Evolutionary conservation across 2,113 vertebrate species (phyloP).

Genomic region (Cynocephalus volans): DNA sequence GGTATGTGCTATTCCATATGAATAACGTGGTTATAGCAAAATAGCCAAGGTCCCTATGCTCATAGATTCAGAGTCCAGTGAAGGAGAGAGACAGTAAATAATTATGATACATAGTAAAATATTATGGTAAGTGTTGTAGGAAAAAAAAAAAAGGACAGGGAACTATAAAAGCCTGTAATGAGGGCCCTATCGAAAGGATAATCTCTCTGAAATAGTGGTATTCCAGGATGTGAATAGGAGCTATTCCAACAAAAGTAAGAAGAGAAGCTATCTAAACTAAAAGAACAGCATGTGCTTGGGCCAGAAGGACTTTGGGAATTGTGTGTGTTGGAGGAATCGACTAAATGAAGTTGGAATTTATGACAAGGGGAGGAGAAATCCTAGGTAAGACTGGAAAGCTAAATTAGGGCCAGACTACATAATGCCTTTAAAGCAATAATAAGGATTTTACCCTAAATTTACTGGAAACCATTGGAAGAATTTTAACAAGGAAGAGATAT

Average conservation of each 20-base stretch:
- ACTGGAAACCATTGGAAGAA: background rate
- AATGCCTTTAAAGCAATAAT: background rate
- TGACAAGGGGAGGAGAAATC: background rate
- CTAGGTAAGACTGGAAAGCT: background rate
- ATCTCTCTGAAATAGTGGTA: background rate
- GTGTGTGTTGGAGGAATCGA: background rate
- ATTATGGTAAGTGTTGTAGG: background rate
- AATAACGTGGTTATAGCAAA: background rate
- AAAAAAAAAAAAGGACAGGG: background rate
- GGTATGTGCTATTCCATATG: background rate
- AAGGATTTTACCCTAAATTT: conserved; percentile 14
- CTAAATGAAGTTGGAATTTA: background rate
- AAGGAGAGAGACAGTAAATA: background rate
- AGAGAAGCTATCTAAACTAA: conserved; percentile 25
- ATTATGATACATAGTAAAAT: conserved; percentile 35
- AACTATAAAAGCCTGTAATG: background rate
- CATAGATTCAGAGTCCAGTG: background rate
- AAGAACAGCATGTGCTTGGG: background rate
- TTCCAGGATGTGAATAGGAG: background rate
- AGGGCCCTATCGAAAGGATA: background rate
- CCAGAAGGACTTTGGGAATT: background rate
- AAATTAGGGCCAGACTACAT: background rate
- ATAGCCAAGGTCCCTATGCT: background rate
- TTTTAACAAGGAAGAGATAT: conserved; percentile 40
- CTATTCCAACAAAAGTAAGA: background rate